These are phyloP conservation scores for Bufo bufo DNA, from an alignment of 2,113 vertebrate genomes.

Conservation along the genomic window DNA sequence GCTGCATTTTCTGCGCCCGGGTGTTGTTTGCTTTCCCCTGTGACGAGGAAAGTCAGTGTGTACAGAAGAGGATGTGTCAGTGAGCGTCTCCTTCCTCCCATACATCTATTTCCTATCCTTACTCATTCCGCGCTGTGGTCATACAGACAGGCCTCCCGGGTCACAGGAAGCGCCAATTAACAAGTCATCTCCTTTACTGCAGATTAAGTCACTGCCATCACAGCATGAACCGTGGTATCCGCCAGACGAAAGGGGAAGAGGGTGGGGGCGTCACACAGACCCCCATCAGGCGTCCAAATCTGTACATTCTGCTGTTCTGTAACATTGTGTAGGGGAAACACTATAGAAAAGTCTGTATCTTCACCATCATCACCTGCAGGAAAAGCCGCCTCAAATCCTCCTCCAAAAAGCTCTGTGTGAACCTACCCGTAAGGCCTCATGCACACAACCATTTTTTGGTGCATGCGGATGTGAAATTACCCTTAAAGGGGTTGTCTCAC, in stretches of 20 bases:
- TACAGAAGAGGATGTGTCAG: slow-evolving; percentile 41
- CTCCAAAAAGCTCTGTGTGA: too few relatives aligned
- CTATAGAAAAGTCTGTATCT: too few relatives aligned
- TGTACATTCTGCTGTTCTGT: not conserved
- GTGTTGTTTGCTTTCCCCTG: slow-evolving; percentile 5
- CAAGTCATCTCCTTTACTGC: slow-evolving; percentile 55
- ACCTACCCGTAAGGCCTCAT: too few relatives aligned
- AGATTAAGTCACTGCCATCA: slow-evolving; percentile 30
- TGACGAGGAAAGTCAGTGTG: not conserved
- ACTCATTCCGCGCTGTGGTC: slow-evolving; percentile 62
- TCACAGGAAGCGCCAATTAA: slow-evolving; percentile 63
- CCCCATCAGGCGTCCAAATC: not conserved
- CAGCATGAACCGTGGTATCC: rapidly evolving
- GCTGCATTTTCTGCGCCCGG: slow-evolving; percentile 4
- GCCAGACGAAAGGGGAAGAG: not conserved
- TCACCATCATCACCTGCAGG: too few relatives aligned
- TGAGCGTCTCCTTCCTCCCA: slow-evolving; percentile 61
- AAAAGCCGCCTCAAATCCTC: too few relatives aligned
- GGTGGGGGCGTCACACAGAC: not conserved
- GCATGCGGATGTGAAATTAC: too few relatives aligned
- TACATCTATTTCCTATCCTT: slow-evolving; percentile 57
- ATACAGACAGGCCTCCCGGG: slow-evolving; percentile 40
- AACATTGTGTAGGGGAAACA: too few relatives aligned
- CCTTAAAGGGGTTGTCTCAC: too few relatives aligned
- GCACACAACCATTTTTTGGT: too few relatives aligned